Conservation (phyloP, 2,888 invertebrate species). For the Leuctra nigra region DNA sequence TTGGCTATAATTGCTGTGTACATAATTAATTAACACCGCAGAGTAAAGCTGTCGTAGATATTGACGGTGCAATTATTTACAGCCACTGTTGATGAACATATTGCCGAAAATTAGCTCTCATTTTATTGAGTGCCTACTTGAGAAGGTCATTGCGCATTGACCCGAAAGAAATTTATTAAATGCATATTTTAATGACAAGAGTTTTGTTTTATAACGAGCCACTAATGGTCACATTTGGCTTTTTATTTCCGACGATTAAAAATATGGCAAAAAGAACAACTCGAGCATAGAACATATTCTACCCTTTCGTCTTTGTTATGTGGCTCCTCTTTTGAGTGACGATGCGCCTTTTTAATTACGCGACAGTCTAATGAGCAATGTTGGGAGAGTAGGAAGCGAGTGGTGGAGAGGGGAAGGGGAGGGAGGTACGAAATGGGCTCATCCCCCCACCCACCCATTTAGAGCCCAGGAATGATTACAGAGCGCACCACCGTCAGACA, state of each 20-base stretch:
- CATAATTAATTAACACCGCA: no score
- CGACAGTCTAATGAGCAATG: constrained; percentile 13
- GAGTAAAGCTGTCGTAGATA: no score
- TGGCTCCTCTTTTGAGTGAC: constrained; percentile 12
- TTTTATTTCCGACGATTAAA: constrained; percentile 18
- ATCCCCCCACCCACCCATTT: not conserved
- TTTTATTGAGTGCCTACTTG: not conserved
- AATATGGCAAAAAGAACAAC: constrained; percentile 10
- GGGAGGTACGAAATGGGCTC: not conserved
- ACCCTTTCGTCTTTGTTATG: constrained; percentile 5
- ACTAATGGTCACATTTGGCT: constrained; percentile 9
- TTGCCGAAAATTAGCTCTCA: no score
- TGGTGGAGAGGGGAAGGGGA: not conserved
- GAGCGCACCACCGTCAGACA: constrained; percentile 3
- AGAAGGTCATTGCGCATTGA: not conserved
- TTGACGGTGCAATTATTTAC: no score
- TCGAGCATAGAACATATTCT: constrained; percentile 1
- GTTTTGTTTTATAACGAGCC: constrained; percentile 13
- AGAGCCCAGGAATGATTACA: constrained; percentile 10
- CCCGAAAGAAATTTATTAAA: not conserved
- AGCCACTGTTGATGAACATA: no score
- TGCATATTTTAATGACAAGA: constrained; percentile 7
- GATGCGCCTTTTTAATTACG: constrained; percentile 18
- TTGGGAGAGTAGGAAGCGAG: not conserved
- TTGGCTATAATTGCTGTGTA: no score